Conservation (phyloP, 1,140 invertebrate genomes). For the Caenorhabditis briggsae region DNA sequence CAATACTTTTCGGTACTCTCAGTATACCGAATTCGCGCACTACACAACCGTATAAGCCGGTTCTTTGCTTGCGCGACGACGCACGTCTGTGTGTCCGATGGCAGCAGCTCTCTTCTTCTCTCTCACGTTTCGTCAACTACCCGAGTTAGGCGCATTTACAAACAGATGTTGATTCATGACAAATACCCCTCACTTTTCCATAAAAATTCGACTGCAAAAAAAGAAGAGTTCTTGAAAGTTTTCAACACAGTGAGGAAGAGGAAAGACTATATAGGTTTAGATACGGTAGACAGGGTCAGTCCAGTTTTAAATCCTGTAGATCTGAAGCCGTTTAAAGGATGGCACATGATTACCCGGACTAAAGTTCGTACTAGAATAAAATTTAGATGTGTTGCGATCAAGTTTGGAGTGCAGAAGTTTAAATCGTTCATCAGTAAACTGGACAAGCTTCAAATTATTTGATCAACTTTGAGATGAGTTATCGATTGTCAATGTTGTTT, state of each 20-base stretch:
- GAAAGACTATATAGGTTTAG: not conserved
- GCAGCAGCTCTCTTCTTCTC: conserved; percentile 20
- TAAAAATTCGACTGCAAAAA: conserved; percentile 34
- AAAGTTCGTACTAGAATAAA: too few relatives aligned
- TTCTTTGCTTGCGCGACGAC: conserved; percentile 42
- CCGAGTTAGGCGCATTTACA: conserved; percentile 55
- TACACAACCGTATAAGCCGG: conserved; percentile 48
- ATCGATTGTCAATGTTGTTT: too few relatives aligned
- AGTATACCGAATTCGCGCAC: conserved; percentile 40
- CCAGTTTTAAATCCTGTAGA: too few relatives aligned
- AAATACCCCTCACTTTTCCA: conserved; percentile 52
- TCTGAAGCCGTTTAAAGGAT: too few relatives aligned
- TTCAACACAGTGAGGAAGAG: not conserved
- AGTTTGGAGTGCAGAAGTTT: too few relatives aligned
- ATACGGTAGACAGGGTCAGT: too few relatives aligned
- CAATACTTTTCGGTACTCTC: conserved; percentile 40
- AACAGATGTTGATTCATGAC: conserved; percentile 55
- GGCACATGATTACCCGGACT: too few relatives aligned
- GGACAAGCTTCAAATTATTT: too few relatives aligned
- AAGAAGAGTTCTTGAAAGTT: conserved; percentile 48
- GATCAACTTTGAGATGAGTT: too few relatives aligned
- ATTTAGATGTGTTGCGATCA: too few relatives aligned
- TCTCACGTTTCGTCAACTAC: conserved; percentile 26
- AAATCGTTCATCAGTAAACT: too few relatives aligned
- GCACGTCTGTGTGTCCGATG: conserved; percentile 20